Conservation (phyloP, 2,113 vertebrate genomes). For the Burhinus bistriatus region DNA sequence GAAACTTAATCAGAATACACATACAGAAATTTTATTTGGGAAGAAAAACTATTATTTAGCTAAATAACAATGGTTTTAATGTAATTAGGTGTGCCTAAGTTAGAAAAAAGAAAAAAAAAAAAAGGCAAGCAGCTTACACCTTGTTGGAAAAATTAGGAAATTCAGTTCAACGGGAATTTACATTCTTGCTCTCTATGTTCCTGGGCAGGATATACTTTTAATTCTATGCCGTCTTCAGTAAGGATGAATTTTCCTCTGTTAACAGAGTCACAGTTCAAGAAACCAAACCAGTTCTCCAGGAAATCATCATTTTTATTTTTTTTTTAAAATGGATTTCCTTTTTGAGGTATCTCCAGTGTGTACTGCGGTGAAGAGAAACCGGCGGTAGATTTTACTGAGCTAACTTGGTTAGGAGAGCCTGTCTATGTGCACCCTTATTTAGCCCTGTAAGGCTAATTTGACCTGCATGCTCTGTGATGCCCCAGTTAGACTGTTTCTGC, state of each 20-base stretch:
- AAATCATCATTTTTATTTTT: not conserved
- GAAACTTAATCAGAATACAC: not conserved
- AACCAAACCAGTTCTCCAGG: not conserved
- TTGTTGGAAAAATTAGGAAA: not conserved
- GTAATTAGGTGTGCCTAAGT: not conserved
- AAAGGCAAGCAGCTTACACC: not conserved
- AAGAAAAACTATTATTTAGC: not conserved
- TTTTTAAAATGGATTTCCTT: not conserved
- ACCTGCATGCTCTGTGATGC: not conserved
- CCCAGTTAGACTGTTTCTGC: not conserved
- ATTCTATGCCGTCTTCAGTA: not conserved
- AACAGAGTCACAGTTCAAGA: not conserved
- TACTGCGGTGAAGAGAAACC: not conserved
- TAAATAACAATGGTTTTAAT: not conserved
- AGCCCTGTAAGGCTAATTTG: not conserved
- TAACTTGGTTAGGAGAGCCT: not conserved
- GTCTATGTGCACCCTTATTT: not conserved
- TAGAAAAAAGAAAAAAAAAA: no score
- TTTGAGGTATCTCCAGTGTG: not conserved
- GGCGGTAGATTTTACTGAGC: not conserved
- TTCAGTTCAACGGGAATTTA: not conserved
- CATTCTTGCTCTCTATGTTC: not conserved
- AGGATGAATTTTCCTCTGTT: not conserved
- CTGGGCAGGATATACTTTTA: not conserved
- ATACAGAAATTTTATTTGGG: not conserved